Evolutionary conservation across 2,888 invertebrate species (phyloP), one percentile per base, ranked within the genome.

Genomic region (Fragum whitleyi): DNA sequence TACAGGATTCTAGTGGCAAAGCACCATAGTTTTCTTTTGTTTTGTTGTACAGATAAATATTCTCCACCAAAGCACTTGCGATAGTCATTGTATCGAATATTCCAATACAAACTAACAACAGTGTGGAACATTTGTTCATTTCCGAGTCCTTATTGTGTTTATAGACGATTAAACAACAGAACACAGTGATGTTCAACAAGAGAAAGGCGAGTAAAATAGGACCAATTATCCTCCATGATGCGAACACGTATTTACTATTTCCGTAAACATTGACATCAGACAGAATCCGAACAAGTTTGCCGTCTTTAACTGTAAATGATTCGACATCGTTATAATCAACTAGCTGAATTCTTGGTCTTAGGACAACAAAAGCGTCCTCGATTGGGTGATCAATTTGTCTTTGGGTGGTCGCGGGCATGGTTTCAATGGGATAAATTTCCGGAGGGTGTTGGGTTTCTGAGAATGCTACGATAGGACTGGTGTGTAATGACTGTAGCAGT

Each of bases 81-180:
- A 57, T 57, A 1, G 57, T 57, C 9, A 57, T 3, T 26, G 23
- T 57, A 23, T 57, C 57, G 26, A 57, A 57, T n/a, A 57, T 3
- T 5, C 23, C 57, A 23, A 57, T 57, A 26, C 57, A 57, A 14
- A 57, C 26, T n/a, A 57, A 57, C 57, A 57, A 23, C 11, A 57
- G 7, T 1, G 57, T 57, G 7, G 57, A 57, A 57, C 57, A 57
- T n/a, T 57, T n/a, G 57, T 57, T 57, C 57, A 57, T 57, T n/a
- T 57, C 23, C 23, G 57, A 57, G 9, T 23, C 57, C 23, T 57
- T 57, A 11, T 26, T 57, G 14, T 57, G 21, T 57, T 57, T 7
- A 14, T 14, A 26, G 26, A 57, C n/a, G 23, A 57, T 26, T 7
- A 57, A 26, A 26, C 21, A 57, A 21, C 23, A 57, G 57, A 57